Evolutionary conservation across 2,888 invertebrate species (phyloP).

Genomic region (Temnothorax rugatulus): DNA sequence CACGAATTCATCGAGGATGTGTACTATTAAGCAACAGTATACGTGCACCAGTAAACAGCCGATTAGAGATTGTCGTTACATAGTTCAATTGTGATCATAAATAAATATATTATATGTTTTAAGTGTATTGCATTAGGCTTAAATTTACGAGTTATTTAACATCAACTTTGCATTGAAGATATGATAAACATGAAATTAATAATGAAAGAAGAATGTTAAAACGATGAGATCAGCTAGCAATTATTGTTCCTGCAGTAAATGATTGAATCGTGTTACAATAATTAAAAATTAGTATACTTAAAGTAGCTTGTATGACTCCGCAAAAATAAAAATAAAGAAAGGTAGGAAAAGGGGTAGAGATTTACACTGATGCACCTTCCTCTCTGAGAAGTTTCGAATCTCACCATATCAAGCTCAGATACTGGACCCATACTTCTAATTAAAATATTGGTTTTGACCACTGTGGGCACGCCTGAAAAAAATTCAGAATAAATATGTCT

Average conservation of each 20-base stretch:
- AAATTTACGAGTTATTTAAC: not conserved
- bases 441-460: slow-evolving; percentile 95
- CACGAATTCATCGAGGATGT: not conserved
- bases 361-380: not conserved
- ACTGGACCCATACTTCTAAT: slow-evolving; percentile 97
- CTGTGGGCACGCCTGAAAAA: slow-evolving; percentile 91
- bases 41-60: not conserved
- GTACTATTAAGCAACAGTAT: not conserved
- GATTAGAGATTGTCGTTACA: not conserved
- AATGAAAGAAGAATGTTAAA: not conserved
- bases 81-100: not conserved
- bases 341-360: not conserved
- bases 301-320: not conserved
- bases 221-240: not conserved
- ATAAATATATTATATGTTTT: not conserved
- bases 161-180: not conserved
- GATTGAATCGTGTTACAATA: not conserved
- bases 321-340: not conserved
- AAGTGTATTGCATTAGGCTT: not conserved
- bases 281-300: slow-evolving; percentile 4
- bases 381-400: slow-evolving; percentile 67
- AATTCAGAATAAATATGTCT: slow-evolving; percentile 23
- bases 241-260: not conserved
- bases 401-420: slow-evolving; percentile 96
- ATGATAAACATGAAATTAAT: not conserved